Evolutionary conservation across 2,888 invertebrate species (phyloP).

Genomic region (Apamea epomidion): DNA sequence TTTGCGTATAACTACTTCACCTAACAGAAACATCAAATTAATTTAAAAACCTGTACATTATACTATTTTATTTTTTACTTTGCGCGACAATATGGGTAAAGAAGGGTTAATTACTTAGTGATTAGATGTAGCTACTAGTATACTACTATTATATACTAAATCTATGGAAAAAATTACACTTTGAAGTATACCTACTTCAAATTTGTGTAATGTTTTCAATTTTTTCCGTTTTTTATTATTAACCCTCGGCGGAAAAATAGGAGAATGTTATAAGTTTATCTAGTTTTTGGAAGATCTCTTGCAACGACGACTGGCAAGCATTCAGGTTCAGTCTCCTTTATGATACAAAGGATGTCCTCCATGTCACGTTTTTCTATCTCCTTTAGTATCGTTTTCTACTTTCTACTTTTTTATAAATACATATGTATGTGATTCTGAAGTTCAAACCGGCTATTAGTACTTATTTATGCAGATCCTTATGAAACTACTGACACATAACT

Average conservation of each 20-base stretch:
- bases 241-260: too few relatives aligned
- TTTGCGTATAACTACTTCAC: conserved; percentile 15
- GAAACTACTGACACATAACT: background rate
- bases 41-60: background rate
- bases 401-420: background rate
- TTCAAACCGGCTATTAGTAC: background rate
- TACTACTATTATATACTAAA: too few relatives aligned
- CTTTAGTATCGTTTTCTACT: background rate
- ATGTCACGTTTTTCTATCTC: background rate
- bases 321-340: background rate
- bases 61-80: background rate
- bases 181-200: too few relatives aligned
- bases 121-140: too few relatives aligned
- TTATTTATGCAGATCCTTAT: background rate
- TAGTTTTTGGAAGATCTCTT: background rate
- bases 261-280: too few relatives aligned
- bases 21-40: background rate
- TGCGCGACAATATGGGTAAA: background rate
- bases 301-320: background rate
- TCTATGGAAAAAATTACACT: too few relatives aligned
- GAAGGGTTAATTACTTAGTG: too few relatives aligned
- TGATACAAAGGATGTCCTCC: background rate
- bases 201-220: too few relatives aligned
- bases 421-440: background rate
- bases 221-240: too few relatives aligned